Evolutionary conservation across 2,113 vertebrate genomes (phyloP), one percentile per base, ranked within the genome.

Genomic region (Addax nasomaculatus): DNA sequence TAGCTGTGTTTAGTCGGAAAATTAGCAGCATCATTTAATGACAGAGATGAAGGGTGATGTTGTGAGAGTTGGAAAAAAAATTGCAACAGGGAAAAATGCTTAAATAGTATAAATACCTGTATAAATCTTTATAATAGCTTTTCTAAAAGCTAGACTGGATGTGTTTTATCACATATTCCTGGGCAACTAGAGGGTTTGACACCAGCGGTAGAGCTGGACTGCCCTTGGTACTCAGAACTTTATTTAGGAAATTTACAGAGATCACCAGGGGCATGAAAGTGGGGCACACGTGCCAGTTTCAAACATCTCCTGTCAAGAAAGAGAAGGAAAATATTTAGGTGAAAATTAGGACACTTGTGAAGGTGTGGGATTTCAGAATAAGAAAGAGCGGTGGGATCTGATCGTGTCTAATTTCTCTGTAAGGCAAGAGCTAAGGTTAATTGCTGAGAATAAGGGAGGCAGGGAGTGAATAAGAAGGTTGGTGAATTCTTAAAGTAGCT

Each of bases 111-210:
- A 93, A 76, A 94, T 21, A 53, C 13, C 4, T 36, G 8, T 45
- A 73, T n/a, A 60, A 94, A 67, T 95, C 43, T 87, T 96, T 88
- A n/a, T 57, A 95, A 93, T 70, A 81, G 30, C 19, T 96, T 93
- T 89, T 83, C 62, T 96, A 76, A 84, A 81, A 95, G 36, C 55
- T 95, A 21, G 19, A 2, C 36, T 92, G 88, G 45, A 73, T 43
- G 27, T 62, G n/a, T 94, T 93, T 81, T 51, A 90, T 51, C 39
- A 85, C 60, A 67, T 70, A 67, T 58, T 78, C 16, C 36, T n/a
- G 33, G 29, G 9, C 16, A n/a, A 86, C 83, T 51, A 39, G 14
- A 7, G 53, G 55, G 47, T 45, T 95, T 96, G 15, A 53, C 30
- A 93, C 12, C 67, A 19, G 60, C 33, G n/a, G 0, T 19, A 83